Evolutionary conservation across 2,888 invertebrate genomes (phyloP).

Genomic region (Orgyia antiqua): DNA sequence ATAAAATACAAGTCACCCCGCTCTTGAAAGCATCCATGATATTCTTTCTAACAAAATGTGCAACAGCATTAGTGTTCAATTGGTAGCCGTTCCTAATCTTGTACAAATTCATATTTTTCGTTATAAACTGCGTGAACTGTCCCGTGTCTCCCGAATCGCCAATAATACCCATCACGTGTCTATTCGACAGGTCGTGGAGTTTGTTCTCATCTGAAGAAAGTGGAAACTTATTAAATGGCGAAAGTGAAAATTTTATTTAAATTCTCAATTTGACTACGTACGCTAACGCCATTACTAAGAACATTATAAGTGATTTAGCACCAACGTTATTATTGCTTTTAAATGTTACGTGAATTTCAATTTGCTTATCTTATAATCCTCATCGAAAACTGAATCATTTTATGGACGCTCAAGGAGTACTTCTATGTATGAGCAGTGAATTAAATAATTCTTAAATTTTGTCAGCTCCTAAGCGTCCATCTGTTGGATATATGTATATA

Average conservation of each 20-base stretch:
- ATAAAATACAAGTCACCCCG: constrained; percentile 64
- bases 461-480: too few species aligned
- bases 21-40: constrained; percentile 91
- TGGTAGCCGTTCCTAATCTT: constrained; percentile 97
- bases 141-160: constrained; percentile 95
- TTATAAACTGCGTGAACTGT: constrained; percentile 96
- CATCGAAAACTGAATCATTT: too few species aligned
- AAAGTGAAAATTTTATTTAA: not conserved
- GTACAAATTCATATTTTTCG: constrained; percentile 96
- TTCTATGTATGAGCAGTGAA: too few species aligned
- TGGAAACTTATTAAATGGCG: not conserved
- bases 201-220: constrained; percentile 90
- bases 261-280: too few species aligned
- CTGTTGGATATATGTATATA: too few species aligned
- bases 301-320: not conserved
- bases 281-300: too few species aligned
- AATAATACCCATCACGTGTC: constrained; percentile 90
- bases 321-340: too few species aligned
- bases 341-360: too few species aligned
- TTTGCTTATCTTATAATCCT: too few species aligned
- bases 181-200: constrained; percentile 89
- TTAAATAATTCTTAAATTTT: too few species aligned
- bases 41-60: constrained; percentile 93
- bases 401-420: too few species aligned
- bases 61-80: constrained; percentile 89